Evolutionary conservation across 2,888 invertebrate genomes (phyloP), one percentile per base, ranked within the genome.

Genomic region (Platycnemis pennipes): DNA sequence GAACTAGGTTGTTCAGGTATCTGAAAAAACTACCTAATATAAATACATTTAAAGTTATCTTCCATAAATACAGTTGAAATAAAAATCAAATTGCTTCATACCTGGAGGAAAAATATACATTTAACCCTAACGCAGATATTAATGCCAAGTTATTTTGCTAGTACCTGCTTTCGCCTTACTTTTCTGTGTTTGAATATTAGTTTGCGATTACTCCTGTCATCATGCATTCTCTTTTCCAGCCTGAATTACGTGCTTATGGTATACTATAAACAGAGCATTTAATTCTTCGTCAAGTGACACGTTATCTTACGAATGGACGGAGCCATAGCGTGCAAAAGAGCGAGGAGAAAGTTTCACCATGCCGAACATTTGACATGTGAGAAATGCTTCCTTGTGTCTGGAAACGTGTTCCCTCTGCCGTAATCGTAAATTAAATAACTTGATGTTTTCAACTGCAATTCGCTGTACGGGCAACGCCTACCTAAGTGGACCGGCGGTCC

Each of bases 361-460:
- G 77, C 77, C 31, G 37, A 37, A 77, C 31, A 37, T 31, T 77
- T 77, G 77, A 77, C 77, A 37, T 11, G 77, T 77, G 77, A 77
- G 77, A 77, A 77, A 77, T 77, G 77, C 77, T 37, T 37, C 77
- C 37, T 37, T 77, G 77, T 11, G 77, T 77, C 77, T 16, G 31
- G 77, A 77, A 77, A 77, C 77, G 77, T 77, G 77, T 31, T 77
- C 16, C 77, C 37, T 5, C 13, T 16, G 37, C 37, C 77, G 77
- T 37, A 77, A 37, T 77, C 77, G 37, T 77, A 77, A 77, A 77
- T 77, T 77, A 31, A 77, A 77, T 77, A 77, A 77, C 63, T 22
- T 63, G 63, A 26, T 77, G 37, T 77, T 77, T 77, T 77, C 77
- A 77, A 77, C 77, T 37, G 77, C 37, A 31, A 31, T 37, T 77